A percentile compares a stretch with the other conserved stretches of the same genome.
These are phyloP conservation scores for Aphidoletes aphidimyza DNA, from an alignment of 2,888 invertebrate genomes.

Conservation along the genomic window DNA sequence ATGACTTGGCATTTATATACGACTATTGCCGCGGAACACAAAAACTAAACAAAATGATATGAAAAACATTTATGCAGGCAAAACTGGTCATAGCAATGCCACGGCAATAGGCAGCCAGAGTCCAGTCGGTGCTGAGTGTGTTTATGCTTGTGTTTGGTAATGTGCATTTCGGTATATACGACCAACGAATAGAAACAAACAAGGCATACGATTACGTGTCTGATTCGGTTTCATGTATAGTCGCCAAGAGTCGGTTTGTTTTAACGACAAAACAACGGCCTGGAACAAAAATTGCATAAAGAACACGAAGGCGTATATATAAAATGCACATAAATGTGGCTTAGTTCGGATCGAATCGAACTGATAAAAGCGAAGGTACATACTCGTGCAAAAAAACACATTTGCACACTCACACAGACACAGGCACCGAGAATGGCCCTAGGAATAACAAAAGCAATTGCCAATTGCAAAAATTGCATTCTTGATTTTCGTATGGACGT, in stretches of 20 bases:
- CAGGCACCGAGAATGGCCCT: conserved; percentile 7
- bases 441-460: not conserved
- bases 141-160: too few relatives aligned
- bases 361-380: not conserved
- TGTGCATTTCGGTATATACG: too few relatives aligned
- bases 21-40: too few relatives aligned
- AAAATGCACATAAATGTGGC: too few relatives aligned
- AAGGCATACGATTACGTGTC: not conserved
- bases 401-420: too few relatives aligned
- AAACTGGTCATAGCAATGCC: not conserved
- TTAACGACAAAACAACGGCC: too few relatives aligned
- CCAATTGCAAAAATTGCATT: conserved; percentile 39
- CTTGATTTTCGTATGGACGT: not conserved
- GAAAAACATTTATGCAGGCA: not conserved
- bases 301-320: conserved; percentile 9
- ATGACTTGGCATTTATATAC: not conserved
- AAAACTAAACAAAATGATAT: too few relatives aligned
- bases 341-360: conserved; percentile 8
- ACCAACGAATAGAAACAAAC: not conserved
- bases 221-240: not conserved
- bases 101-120: not conserved
- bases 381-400: too few relatives aligned
- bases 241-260: not conserved
- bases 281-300: not conserved
- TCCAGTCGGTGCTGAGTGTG: not conserved